phyloP scores from a whole-genome alignment of 2,888 invertebrate genomes.

The Athetis lepigone region DNA sequence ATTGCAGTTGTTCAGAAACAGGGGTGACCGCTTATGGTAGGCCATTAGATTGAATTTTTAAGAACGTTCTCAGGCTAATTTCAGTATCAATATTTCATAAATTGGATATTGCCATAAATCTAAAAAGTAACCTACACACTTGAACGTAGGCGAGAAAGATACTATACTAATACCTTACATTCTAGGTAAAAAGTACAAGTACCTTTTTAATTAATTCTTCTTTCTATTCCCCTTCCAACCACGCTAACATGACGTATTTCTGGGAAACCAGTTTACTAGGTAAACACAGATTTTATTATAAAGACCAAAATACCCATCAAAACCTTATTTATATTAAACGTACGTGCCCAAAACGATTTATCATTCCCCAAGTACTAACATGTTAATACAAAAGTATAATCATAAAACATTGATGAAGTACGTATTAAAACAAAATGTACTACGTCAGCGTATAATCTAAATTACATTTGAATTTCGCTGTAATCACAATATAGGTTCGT shows the following conservation, averaged over 20 bases:
- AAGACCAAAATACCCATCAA: slow-evolving; percentile 8
- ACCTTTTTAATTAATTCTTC: no score
- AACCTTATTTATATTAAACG: slow-evolving; percentile 7
- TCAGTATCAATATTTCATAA: no score
- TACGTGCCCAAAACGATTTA: slow-evolving; percentile 36
- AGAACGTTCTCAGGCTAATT: no score
- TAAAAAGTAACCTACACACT: no score
- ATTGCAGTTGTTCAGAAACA: no score
- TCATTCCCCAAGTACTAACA: slow-evolving; percentile 38
- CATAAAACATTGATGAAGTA: slow-evolving; percentile 56
- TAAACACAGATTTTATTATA: not conserved
- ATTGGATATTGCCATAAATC: no score
- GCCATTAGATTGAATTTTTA: no score
- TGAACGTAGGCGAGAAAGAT: no score
- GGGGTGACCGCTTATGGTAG: no score
- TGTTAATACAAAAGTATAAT: slow-evolving; percentile 48
- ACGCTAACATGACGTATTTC: not conserved
- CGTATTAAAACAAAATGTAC: slow-evolving; percentile 61
- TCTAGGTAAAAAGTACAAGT: no score
- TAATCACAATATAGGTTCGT: slow-evolving; percentile 55
- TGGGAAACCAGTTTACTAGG: not conserved
- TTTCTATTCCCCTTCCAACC: no score
- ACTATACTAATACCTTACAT: no score
- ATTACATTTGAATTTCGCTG: slow-evolving; percentile 61
- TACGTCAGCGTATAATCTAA: slow-evolving; percentile 61